Conservation (phyloP, 2,888 invertebrate genomes). For the Nemapogon koenigi region DNA sequence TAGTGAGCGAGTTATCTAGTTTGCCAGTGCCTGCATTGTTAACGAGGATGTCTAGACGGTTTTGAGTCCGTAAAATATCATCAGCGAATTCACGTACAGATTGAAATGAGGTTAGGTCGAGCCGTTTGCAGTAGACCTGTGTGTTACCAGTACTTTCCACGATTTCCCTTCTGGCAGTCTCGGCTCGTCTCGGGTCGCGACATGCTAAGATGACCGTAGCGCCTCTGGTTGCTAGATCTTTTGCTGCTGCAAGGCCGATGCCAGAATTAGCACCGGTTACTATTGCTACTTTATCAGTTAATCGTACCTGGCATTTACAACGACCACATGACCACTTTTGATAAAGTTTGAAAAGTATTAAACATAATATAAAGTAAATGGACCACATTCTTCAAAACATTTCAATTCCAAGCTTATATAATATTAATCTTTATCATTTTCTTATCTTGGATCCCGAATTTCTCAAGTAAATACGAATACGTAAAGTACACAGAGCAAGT, state of each 20-base stretch:
- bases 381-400: constrained; percentile 10
- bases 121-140: constrained; percentile 69
- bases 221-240: constrained; percentile 45
- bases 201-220: constrained; percentile 62
- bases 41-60: constrained; percentile 75
- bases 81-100: constrained; percentile 80
- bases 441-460: neutral
- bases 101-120: constrained; percentile 74
- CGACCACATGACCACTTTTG: constrained; percentile 20
- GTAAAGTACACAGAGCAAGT: no score
- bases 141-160: constrained; percentile 67
- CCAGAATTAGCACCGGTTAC: constrained; percentile 37
- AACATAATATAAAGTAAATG: constrained; percentile 4
- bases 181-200: constrained; percentile 33
- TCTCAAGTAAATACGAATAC: neutral
- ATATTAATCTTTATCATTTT: neutral
- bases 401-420: no score
- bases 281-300: constrained; percentile 32
- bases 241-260: constrained; percentile 35
- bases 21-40: constrained; percentile 85
- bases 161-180: constrained; percentile 61
- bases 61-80: constrained; percentile 72
- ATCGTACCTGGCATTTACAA: constrained; percentile 20
- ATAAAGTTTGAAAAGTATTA: constrained; percentile 10
- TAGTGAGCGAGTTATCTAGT: constrained; percentile 68